These are phyloP conservation scores for Halcyon senegalensis DNA, from an alignment of 2,113 vertebrate genomes.

Conservation along the genomic window DNA sequence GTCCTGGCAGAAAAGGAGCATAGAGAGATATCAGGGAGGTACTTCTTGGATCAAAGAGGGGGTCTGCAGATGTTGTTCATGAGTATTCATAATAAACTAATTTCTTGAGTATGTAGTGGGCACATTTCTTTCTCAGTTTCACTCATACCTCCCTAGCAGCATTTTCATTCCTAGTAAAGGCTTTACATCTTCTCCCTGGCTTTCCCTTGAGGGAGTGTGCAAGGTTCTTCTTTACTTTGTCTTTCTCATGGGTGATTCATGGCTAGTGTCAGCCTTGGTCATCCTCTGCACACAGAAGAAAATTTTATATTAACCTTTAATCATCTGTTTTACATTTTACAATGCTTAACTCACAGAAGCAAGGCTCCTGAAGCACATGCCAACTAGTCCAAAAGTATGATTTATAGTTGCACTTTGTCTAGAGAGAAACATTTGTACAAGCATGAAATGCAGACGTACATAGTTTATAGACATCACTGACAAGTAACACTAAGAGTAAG, in stretches of 20 bases:
- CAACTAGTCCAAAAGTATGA: not conserved
- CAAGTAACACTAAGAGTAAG: not conserved
- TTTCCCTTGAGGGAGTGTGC: not conserved
- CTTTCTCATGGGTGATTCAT: not conserved
- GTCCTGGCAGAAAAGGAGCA: not conserved
- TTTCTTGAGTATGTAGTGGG: not conserved
- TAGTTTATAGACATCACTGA: not conserved
- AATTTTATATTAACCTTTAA: not conserved
- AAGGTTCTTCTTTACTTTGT: not conserved
- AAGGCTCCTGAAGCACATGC: not conserved
- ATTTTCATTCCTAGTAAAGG: not conserved
- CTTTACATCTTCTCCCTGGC: not conserved
- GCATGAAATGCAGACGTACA: not conserved
- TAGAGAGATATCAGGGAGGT: not conserved
- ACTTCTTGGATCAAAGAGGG: not conserved
- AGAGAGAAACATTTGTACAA: not conserved
- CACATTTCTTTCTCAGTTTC: not conserved
- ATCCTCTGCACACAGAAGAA: not conserved
- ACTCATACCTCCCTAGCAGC: not conserved
- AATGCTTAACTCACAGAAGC: not conserved
- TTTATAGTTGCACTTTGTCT: not conserved
- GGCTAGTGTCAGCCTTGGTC: not conserved
- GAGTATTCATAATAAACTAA: not conserved
- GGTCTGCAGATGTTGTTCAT: not conserved
- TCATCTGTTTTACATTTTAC: not conserved